These are phyloP conservation scores for Sprattus sprattus DNA, from an alignment of 2,113 vertebrate species.

Conservation along the genomic window DNA sequence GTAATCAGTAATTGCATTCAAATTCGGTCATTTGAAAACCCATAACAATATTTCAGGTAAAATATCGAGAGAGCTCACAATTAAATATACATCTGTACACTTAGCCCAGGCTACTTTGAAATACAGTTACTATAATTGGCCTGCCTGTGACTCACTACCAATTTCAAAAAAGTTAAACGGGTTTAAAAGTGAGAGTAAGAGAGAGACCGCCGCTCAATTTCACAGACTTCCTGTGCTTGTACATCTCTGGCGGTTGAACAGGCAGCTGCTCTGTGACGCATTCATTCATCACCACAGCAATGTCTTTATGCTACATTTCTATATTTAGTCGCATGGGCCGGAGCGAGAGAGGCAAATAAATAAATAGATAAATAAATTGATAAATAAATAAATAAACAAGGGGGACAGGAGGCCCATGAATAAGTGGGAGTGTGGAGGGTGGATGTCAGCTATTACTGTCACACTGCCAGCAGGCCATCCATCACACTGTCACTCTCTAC, in stretches of 20 bases:
- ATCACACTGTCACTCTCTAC: slow-evolving; percentile 58
- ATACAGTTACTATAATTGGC: slow-evolving; percentile 5
- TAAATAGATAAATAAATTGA: background rate
- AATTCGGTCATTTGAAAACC: background rate
- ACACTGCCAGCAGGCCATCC: slow-evolving; percentile 62
- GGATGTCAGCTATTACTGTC: slow-evolving; percentile 62
- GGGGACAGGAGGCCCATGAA: background rate
- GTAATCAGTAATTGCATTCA: background rate
- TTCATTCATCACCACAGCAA: slow-evolving; percentile 30
- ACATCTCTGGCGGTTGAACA: background rate
- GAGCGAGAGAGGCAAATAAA: slow-evolving; percentile 20
- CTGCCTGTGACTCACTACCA: background rate
- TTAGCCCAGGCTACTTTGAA: background rate
- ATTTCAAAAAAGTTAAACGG: background rate
- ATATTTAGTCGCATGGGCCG: slow-evolving; percentile 50
- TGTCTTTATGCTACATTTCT: slow-evolving; percentile 24
- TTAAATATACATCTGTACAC: background rate
- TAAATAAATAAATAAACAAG: slow-evolving; percentile 57
- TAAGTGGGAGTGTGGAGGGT: slow-evolving; percentile 42
- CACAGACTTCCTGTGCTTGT: background rate
- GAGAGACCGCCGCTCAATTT: background rate
- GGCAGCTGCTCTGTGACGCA: background rate
- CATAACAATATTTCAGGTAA: background rate
- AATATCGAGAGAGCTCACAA: background rate
- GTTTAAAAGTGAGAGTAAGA: background rate